A percentile compares a stretch with the other conserved stretches of the same genome.
Evolutionary conservation across 1,140 invertebrate genomes (phyloP).

Genomic region (Teleopsis dalmanni): DNA sequence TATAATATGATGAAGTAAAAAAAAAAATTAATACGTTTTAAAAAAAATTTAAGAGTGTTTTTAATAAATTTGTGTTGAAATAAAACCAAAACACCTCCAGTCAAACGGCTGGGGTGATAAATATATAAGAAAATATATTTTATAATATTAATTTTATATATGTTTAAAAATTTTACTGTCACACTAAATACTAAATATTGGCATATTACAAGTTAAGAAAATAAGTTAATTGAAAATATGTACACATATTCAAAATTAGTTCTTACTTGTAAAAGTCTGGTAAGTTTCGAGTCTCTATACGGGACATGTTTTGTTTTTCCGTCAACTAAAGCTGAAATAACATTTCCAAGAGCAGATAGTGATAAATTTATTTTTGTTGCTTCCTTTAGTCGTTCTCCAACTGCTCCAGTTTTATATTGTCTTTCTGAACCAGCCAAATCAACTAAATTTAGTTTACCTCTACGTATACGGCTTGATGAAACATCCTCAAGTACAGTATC

Average conservation of each 20-base stretch:
- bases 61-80: no score
- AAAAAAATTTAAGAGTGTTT: no score
- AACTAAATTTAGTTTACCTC: constrained; percentile 82
- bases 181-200: not conserved
- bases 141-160: no score
- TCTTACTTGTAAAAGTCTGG: constrained; percentile 67
- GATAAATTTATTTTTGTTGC: constrained; percentile 95
- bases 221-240: no score
- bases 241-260: no score
- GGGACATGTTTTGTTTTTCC: constrained; percentile 87
- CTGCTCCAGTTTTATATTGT: constrained; percentile 82
- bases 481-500: not conserved
- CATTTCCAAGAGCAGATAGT: constrained; percentile 86
- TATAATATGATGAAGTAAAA: no score
- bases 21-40: no score
- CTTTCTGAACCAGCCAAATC: constrained; percentile 78
- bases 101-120: no score
- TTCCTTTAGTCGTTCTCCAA: constrained; percentile 82
- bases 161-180: no score
- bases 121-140: no score
- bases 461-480: constrained; percentile 46
- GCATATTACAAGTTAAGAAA: not conserved
- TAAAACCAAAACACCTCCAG: no score
- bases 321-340: constrained; percentile 87
- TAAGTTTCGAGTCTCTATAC: constrained; percentile 90